Evolutionary conservation across 1,140 invertebrate species (phyloP).

Genomic region (Thereuonema tuberculata): DNA sequence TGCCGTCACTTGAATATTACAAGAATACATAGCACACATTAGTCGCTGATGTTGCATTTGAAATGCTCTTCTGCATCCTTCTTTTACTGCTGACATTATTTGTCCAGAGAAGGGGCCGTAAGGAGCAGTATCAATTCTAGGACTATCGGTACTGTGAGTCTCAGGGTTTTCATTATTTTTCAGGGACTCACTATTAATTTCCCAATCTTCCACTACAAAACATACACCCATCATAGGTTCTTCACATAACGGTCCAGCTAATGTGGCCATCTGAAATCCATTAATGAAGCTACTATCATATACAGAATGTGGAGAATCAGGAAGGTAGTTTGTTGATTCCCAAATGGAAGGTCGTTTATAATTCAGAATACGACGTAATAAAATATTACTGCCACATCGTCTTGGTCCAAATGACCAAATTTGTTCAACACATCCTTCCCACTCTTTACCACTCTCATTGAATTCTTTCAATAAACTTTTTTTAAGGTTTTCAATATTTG

Average conservation of each 20-base stretch:
- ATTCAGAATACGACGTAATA: slow-evolving; percentile 53
- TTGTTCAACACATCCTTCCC: slow-evolving; percentile 44
- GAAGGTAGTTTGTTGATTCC: slow-evolving; percentile 19
- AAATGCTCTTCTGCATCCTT: slow-evolving; percentile 75
- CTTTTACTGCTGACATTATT: slow-evolving; percentile 80
- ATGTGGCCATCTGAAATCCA: slow-evolving; percentile 85
- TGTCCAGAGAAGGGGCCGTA: slow-evolving; percentile 56
- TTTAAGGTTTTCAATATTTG: slow-evolving; percentile 39
- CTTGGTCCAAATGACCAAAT: slow-evolving; percentile 87
- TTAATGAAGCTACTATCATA: slow-evolving; percentile 72
- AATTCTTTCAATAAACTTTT: slow-evolving; percentile 47
- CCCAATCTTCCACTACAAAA: slow-evolving; percentile 75
- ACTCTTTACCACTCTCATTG: slow-evolving; percentile 40
- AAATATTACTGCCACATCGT: slow-evolving; percentile 73
- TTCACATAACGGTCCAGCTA: slow-evolving; percentile 82
- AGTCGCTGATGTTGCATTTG: slow-evolving; percentile 77
- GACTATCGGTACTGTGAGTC: slow-evolving; percentile 12
- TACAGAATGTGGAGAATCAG: slow-evolving; percentile 16
- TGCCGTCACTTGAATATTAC: slow-evolving; percentile 78
- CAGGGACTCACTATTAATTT: slow-evolving; percentile 23
- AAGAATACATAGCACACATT: slow-evolving; percentile 93
- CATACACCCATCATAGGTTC: slow-evolving; percentile 91
- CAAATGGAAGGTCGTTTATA: slow-evolving; percentile 34
- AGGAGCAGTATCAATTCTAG: slow-evolving; percentile 15
- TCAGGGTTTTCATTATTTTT: neutral